Conservation (phyloP, 2,888 invertebrate species). For the Nemoura dubitans region DNA sequence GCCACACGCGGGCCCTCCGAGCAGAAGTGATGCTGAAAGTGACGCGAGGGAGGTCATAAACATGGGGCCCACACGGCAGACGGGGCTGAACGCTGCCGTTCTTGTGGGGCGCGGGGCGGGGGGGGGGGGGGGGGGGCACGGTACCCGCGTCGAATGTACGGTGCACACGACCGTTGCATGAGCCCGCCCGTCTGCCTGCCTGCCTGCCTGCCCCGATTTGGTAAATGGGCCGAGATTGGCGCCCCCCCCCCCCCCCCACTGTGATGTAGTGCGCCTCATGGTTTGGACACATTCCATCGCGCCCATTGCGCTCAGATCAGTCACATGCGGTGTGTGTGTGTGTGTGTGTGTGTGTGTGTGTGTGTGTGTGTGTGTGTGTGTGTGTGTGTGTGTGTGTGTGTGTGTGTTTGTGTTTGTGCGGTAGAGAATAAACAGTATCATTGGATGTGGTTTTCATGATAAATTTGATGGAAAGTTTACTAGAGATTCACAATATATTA, state of each 20-base stretch:
- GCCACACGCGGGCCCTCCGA: neutral
- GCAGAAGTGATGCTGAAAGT: slow-evolving; percentile 7
- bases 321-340: neutral
- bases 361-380: neutral
- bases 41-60: neutral
- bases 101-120: too few relatives aligned
- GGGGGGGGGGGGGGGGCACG: too few relatives aligned
- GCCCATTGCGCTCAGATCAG: neutral
- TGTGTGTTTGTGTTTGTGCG: neutral
- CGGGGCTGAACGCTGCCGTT: too few relatives aligned
- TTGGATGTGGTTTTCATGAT: neutral
- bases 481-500: neutral
- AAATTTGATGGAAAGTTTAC: neutral
- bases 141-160: neutral
- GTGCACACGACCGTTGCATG: neutral
- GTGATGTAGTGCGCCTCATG: neutral
- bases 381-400: neutral
- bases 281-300: neutral
- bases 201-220: neutral
- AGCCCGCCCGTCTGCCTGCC: neutral
- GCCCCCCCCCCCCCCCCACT: neutral
- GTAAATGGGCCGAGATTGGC: neutral
- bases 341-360: neutral
- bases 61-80: neutral
- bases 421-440: neutral